Evolutionary conservation across 2,888 invertebrate species (phyloP).

Genomic region (Phymatocera aterrima): DNA sequence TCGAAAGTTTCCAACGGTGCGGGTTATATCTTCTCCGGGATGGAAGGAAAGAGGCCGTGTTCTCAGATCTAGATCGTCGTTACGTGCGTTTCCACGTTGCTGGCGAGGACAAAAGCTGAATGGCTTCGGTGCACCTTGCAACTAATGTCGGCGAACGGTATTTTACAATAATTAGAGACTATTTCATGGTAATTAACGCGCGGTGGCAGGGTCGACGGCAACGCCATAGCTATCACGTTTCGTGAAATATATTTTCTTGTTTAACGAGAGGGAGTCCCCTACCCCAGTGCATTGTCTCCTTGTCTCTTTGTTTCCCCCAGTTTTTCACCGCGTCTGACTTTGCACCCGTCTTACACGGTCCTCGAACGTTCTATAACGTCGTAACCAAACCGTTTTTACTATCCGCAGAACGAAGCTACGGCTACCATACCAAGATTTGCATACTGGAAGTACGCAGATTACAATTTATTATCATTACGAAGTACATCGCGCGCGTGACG

Average conservation of each 20-base stretch:
- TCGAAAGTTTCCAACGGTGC: not conserved
- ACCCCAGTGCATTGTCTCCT: constrained; percentile 46
- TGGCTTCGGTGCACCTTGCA: constrained; percentile 22
- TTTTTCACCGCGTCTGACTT: constrained; percentile 30
- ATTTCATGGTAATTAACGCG: constrained; percentile 51
- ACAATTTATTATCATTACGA: constrained; percentile 45
- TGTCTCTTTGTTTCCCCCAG: constrained; percentile 44
- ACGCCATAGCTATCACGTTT: constrained; percentile 39
- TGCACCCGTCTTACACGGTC: constrained; percentile 35
- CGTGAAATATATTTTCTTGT: constrained; percentile 48
- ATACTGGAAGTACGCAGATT: constrained; percentile 45
- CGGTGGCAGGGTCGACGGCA: constrained; percentile 38
- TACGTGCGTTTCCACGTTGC: not conserved
- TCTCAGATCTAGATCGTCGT: constrained; percentile 31
- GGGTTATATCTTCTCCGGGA: not conserved
- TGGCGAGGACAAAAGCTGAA: constrained; percentile 31
- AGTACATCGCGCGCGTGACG: constrained; percentile 30
- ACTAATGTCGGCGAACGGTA: constrained; percentile 34
- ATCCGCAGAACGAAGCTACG: constrained; percentile 34
- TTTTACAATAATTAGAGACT: constrained; percentile 48
- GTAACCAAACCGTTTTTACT: constrained; percentile 25
- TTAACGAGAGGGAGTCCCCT: constrained; percentile 45
- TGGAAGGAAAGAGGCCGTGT: not conserved
- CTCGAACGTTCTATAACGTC: constrained; percentile 31
- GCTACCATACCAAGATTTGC: constrained; percentile 32